Base-by-base conservation (phyloP, 1,140 invertebrate species). In the Oncopodura yosiiana region DNA sequence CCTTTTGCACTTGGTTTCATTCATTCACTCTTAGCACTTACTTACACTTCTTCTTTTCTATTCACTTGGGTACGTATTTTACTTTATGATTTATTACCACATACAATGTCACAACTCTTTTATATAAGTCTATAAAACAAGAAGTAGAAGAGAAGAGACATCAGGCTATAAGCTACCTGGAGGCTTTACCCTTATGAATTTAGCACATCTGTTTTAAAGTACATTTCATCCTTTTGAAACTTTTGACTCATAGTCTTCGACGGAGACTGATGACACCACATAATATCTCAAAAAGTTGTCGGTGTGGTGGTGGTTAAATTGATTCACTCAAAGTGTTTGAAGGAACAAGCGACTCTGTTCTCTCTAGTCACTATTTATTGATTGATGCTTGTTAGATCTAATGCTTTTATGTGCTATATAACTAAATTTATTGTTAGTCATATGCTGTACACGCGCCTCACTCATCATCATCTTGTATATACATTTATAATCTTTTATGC, bases 311-410 rank as follows among this genome's bases (percentile, higher is more conserved):
- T 21, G 23, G 21, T 16, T 18, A 53, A 53, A 53, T 53, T 53
- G 39, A 53, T 53, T 53, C 26, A n/a, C n/a, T 32, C 41, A 53
- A 53, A 44, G 50, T 49, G 49, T 27, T 53, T 27, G 44, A 24
- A n/a, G n/a, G n/a, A n/a, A n/a, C n/a, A n/a, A n/a, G n/a, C n/a
- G n/a, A n/a, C n/a, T n/a, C n/a, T n/a, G n/a, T n/a, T n/a, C n/a
- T n/a, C n/a, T n/a, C 41, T 39, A 53, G 44, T 0, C 21, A 12
- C 18, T 32, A 32, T 44, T 29, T 44, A 53, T 53, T 53, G 50
- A 53, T 53, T 53, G 41, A 44, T 44, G 50, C 50, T 44, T 37
- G 27, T 43, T 18, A 19, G 27, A 39, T 16, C 3, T 3, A 3
- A 14, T 8, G 18, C 30, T 46, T 32, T 30, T 32, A 9, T 46